These are phyloP conservation scores for Vulpes ferrilata DNA, from an alignment of 2,113 vertebrate genomes.

Conservation along the genomic window DNA sequence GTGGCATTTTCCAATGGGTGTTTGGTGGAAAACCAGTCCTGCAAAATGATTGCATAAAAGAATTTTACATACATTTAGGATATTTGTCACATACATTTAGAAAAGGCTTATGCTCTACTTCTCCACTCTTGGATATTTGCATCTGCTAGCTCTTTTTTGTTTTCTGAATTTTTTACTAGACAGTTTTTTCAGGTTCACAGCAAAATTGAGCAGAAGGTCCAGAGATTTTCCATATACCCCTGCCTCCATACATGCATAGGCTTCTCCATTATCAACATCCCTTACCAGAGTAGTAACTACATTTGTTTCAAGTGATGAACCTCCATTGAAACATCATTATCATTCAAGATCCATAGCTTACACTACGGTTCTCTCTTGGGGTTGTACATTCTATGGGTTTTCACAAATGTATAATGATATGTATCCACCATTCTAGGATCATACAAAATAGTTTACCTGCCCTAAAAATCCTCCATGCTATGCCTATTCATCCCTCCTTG, in stretches of 20 bases:
- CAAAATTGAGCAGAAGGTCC: neutral
- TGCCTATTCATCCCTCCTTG: neutral
- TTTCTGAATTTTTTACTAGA: constrained; percentile 34
- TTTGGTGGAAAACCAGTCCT: constrained; percentile 10
- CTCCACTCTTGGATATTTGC: neutral
- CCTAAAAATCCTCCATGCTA: neutral
- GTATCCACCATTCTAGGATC: neutral
- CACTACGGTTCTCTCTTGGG: neutral
- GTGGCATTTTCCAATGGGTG: constrained; percentile 18
- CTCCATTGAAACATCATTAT: neutral
- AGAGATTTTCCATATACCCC: neutral
- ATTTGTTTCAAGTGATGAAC: neutral
- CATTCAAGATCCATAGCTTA: neutral
- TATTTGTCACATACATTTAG: neutral
- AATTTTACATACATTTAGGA: neutral
- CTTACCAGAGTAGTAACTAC: neutral
- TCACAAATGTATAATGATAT: constrained; percentile 1
- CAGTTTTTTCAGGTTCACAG: neutral
- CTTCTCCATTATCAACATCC: neutral
- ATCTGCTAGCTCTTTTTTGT: neutral
- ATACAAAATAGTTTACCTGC: neutral
- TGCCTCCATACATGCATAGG: neutral
- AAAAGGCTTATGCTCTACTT: neutral
- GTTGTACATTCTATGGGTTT: neutral
- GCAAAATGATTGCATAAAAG: neutral